A percentile compares a stretch with the other conserved stretches of the same genome.
Conservation (phyloP, 2,888 invertebrate species). For the Drosophila multiciliata region DNA sequence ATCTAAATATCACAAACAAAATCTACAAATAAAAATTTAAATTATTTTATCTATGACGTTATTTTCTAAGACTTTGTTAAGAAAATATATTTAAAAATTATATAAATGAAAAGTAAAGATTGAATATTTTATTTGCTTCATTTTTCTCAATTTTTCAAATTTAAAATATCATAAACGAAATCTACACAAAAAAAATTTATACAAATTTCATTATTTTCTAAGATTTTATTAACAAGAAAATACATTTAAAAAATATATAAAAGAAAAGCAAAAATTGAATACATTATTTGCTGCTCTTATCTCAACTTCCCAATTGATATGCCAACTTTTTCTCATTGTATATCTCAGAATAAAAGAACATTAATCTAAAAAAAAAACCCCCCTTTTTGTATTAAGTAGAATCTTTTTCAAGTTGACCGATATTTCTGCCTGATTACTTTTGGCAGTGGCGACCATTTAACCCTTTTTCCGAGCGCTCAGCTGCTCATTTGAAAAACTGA, state of each 20-base stretch:
- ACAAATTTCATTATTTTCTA: too few relatives aligned
- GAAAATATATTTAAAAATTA: neutral
- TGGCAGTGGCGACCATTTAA: conserved; percentile 26
- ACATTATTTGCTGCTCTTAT: neutral
- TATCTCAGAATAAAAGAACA: neutral
- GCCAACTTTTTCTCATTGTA: neutral
- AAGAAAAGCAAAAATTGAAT: neutral
- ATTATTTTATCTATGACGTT: too few relatives aligned
- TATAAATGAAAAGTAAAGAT: neutral
- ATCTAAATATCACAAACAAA: neutral
- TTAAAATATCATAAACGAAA: too few relatives aligned
- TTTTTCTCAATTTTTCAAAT: neutral
- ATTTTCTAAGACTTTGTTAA: neutral
- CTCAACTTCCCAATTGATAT: neutral
- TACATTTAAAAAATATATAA: neutral
- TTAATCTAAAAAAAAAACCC: neutral
- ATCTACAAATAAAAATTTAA: neutral
- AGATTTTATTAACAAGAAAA: neutral
- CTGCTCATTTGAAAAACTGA: conserved; percentile 13
- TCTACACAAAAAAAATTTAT: neutral
- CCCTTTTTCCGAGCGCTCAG: conserved; percentile 30
- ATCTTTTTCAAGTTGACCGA: conserved; percentile 1
- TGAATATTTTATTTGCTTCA: neutral
- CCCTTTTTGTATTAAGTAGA: neutral
- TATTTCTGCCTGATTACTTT: conserved; percentile 30